A percentile compares a stretch with the other conserved stretches of the same genome.
These are phyloP conservation scores for Hyppa rectilinea DNA, from an alignment of 2,888 invertebrate genomes.

Conservation along the genomic window DNA sequence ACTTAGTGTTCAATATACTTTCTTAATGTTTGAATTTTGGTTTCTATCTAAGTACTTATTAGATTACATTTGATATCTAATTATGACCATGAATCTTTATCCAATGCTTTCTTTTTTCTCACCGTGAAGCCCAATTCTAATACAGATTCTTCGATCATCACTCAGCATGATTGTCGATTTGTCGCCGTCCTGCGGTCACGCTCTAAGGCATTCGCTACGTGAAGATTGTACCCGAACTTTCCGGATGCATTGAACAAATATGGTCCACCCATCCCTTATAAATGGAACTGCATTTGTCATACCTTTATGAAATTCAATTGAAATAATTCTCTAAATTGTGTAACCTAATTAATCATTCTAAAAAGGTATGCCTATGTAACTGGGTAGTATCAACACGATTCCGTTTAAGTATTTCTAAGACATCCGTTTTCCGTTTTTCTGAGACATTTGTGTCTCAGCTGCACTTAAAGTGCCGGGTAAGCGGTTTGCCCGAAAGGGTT, in stretches of 20 bases:
- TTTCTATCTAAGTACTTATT: background rate
- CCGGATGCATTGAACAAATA: conserved; percentile 28
- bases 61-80: background rate
- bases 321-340: conserved; percentile 25
- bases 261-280: conserved; percentile 9
- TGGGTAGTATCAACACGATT: background rate
- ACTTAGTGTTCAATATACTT: background rate
- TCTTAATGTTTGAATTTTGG: background rate
- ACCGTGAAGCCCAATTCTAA: too few species aligned
- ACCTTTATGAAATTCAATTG: conserved; percentile 1
- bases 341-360: conserved; percentile 21
- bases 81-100: background rate
- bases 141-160: background rate
- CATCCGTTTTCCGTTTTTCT: too few species aligned
- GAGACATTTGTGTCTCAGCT: conserved; percentile 59
- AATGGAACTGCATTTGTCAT: conserved; percentile 33
- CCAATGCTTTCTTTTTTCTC: background rate
- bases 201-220: conserved; percentile 1
- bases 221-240: conserved; percentile 17
- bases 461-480: too few species aligned
- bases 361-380: background rate
- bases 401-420: too few species aligned
- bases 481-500: too few species aligned
- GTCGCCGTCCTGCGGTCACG: background rate
- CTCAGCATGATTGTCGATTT: background rate